Percentiles rank a stretch among this genome's conserved stretches.
phyloP scores from a whole-genome alignment of 2,113 vertebrate species.

The Antechinus flavipes region DNA sequence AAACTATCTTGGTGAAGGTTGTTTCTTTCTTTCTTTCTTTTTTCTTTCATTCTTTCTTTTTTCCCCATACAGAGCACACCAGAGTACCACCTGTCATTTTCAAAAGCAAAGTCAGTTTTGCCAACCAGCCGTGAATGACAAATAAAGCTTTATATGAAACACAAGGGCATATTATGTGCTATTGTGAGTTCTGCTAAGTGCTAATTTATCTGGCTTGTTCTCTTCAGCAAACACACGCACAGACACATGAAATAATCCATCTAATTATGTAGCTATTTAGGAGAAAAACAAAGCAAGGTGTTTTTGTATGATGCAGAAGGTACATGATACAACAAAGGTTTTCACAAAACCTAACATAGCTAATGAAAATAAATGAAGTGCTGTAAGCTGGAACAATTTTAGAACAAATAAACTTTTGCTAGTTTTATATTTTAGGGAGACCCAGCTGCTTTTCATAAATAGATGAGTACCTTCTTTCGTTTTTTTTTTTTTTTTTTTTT shows the following conservation, averaged over 20 bases:
- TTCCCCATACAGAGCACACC: slow-evolving; percentile 85
- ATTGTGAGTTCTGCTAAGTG: slow-evolving; percentile 90
- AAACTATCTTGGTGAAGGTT: slow-evolving; percentile 83
- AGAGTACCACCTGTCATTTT: slow-evolving; percentile 93
- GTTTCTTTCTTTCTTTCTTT: slow-evolving; percentile 76
- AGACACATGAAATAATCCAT: slow-evolving; percentile 89
- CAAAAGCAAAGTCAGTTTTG: slow-evolving; percentile 91
- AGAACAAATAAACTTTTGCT: slow-evolving; percentile 87
- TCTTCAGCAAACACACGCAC: slow-evolving; percentile 88
- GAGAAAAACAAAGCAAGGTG: slow-evolving; percentile 88
- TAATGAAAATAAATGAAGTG: slow-evolving; percentile 86
- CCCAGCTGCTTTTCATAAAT: slow-evolving; percentile 88
- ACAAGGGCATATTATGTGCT: slow-evolving; percentile 90
- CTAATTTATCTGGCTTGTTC: slow-evolving; percentile 93
- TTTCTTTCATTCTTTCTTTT: neutral
- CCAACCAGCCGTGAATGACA: slow-evolving; percentile 90
- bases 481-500: slow-evolving; percentile 84
- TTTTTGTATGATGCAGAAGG: slow-evolving; percentile 85
- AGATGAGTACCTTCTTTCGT: slow-evolving; percentile 85
- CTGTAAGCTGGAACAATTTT: slow-evolving; percentile 84
- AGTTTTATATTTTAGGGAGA: slow-evolving; percentile 85
- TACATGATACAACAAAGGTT: slow-evolving; percentile 88
- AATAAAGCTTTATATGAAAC: slow-evolving; percentile 91
- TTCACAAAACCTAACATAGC: slow-evolving; percentile 82
- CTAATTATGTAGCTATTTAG: slow-evolving; percentile 91